phyloP scores from a whole-genome alignment of 2,888 invertebrate genomes.

The Chymomyza fuscimana region DNA sequence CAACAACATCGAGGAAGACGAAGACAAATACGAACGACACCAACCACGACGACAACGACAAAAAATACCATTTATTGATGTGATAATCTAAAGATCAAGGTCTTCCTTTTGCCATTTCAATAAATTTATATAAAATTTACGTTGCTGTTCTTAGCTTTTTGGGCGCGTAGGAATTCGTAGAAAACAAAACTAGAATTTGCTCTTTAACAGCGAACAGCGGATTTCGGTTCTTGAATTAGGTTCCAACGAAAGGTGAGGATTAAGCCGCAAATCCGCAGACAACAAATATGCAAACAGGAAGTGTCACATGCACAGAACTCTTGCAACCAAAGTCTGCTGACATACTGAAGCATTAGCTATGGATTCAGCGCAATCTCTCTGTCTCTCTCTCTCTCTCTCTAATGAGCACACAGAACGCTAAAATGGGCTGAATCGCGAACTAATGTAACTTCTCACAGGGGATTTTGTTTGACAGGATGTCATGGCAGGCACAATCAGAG shows the following conservation, averaged over 20 bases:
- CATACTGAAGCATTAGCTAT: slow-evolving; percentile 53
- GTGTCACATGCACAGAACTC: slow-evolving; percentile 27
- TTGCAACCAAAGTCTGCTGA: slow-evolving; percentile 2
- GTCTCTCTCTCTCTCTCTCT: slow-evolving; percentile 8
- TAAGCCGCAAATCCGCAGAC: slow-evolving; percentile 1
- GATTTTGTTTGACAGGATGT: slow-evolving; percentile 34
- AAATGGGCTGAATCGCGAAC: slow-evolving; percentile 44
- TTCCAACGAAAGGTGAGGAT: slow-evolving; percentile 30
- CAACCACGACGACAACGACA: slow-evolving; percentile 17
- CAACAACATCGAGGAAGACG: slow-evolving; percentile 17
- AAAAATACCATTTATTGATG: slow-evolving; percentile 67
- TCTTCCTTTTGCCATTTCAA: slow-evolving; percentile 70
- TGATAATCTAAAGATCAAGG: slow-evolving; percentile 73
- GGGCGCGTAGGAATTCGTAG: slow-evolving; percentile 32
- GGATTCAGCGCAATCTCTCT: slow-evolving; percentile 48
- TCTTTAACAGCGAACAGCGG: not conserved
- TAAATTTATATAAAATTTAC: slow-evolving; percentile 25
- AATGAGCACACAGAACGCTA: slow-evolving; percentile 27
- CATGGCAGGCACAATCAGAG: slow-evolving; percentile 28
- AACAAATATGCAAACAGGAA: slow-evolving; percentile 37
- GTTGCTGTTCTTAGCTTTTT: slow-evolving; percentile 18
- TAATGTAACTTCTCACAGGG: slow-evolving; percentile 40
- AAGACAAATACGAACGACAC: slow-evolving; percentile 25
- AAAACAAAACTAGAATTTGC: slow-evolving; percentile 13
- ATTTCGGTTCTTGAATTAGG: slow-evolving; percentile 19